phyloP scores from a whole-genome alignment of 1,140 invertebrate genomes.

The Lucilia cuprina region DNA sequence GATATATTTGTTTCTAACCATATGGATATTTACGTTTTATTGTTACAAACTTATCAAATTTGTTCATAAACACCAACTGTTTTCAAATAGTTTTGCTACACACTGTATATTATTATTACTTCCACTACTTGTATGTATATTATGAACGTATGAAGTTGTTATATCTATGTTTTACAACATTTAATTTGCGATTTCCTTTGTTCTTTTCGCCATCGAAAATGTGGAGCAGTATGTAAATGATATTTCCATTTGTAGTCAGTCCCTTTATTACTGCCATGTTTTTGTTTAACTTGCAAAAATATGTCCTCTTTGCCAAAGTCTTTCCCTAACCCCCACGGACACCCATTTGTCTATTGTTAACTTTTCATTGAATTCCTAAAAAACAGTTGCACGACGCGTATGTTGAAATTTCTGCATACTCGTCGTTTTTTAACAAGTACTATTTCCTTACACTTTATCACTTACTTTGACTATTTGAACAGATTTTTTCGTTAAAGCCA shows the following conservation, averaged over 20 bases:
- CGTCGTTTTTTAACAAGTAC: not conserved
- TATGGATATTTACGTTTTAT: too few species aligned
- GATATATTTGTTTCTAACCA: too few species aligned
- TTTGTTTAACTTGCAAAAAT: not conserved
- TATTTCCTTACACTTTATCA: not conserved
- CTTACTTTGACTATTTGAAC: slow-evolving; percentile 14
- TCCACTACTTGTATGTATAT: not conserved
- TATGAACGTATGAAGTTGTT: not conserved
- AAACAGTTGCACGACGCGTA: not conserved
- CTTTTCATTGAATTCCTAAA: not conserved
- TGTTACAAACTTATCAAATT: too few species aligned
- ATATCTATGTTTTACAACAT: not conserved
- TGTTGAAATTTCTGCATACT: not conserved
- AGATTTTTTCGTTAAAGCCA: not conserved
- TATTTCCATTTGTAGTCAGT: not conserved
- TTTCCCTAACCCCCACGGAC: not conserved
- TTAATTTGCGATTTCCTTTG: not conserved
- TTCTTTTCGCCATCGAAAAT: not conserved
- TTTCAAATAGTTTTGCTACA: too few species aligned
- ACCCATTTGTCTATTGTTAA: not conserved
- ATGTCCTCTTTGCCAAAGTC: not conserved
- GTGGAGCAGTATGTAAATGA: slow-evolving; percentile 9
- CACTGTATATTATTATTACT: too few species aligned
- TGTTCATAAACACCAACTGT: too few species aligned
- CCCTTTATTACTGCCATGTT: not conserved